Conservation (phyloP, 1,140 invertebrate species). For the Drosophila nikananu region DNA sequence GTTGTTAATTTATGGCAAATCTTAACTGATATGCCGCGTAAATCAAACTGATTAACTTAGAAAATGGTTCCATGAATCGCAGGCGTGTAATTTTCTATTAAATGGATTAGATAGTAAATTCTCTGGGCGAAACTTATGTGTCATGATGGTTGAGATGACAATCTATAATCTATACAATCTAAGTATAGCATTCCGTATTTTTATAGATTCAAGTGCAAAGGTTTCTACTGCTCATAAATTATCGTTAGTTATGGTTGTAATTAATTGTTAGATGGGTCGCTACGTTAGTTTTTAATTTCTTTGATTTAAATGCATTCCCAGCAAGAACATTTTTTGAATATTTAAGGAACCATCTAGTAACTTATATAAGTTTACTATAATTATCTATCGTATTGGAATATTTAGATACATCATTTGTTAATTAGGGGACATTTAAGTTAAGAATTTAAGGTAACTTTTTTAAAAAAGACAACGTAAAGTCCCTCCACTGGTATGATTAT, state of each 20-base stretch:
- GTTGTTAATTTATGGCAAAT: conserved; percentile 1
- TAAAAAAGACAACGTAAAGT: too few relatives aligned
- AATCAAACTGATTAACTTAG: conserved; percentile 4
- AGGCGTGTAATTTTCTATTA: not conserved
- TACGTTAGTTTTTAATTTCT: not conserved
- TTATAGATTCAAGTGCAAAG: not conserved
- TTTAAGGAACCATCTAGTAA: not conserved
- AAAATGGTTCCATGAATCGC: not conserved
- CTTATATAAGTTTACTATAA: not conserved
- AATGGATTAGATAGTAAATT: conserved; percentile 1
- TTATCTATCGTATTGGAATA: not conserved
- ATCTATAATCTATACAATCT: not conserved
- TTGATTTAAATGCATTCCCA: not conserved
- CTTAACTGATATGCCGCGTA: conserved; percentile 11
- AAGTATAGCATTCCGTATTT: not conserved
- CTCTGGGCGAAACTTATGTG: not conserved
- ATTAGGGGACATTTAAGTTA: not conserved
- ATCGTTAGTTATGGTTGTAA: not conserved
- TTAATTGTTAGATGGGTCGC: too few relatives aligned
- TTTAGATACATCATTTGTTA: not conserved
- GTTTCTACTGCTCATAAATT: not conserved
- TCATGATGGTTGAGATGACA: not conserved
- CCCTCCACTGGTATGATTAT: not conserved
- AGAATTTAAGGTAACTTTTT: too few relatives aligned
- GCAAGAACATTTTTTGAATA: not conserved